Percentiles rank a stretch among this genome's conserved stretches.
These are phyloP conservation scores for Ypsolopha sequella DNA, from an alignment of 2,888 invertebrate genomes.

Conservation along the genomic window DNA sequence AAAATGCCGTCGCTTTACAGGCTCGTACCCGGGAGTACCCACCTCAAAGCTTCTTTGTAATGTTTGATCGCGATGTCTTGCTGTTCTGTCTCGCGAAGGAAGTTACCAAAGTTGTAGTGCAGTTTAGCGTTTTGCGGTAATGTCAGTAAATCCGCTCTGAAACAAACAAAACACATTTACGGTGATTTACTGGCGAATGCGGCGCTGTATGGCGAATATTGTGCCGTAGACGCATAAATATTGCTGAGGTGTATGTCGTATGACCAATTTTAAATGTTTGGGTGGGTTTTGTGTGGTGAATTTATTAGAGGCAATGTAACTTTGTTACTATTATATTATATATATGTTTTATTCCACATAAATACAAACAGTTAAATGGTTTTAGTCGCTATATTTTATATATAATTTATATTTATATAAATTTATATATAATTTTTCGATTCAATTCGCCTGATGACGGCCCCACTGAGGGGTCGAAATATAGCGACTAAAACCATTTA, in stretches of 20 bases:
- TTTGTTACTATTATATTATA: too few species aligned
- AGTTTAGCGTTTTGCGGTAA: slow-evolving; percentile 91
- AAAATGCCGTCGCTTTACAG: too few species aligned
- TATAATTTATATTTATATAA: too few species aligned
- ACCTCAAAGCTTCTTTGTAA: slow-evolving; percentile 87
- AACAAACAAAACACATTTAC: slow-evolving; percentile 57
- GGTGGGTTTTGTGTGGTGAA: too few species aligned
- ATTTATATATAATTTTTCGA: too few species aligned
- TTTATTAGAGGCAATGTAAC: too few species aligned
- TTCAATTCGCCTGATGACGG: too few species aligned
- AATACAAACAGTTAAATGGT: too few species aligned
- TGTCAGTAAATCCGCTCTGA: slow-evolving; percentile 84
- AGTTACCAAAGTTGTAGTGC: slow-evolving; percentile 93
- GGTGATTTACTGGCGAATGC: slow-evolving; percentile 31
- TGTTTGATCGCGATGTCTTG: slow-evolving; percentile 81
- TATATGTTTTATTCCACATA: too few species aligned
- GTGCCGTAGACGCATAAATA: slow-evolving; percentile 22
- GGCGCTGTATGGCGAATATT: slow-evolving; percentile 27
- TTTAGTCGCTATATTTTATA: too few species aligned
- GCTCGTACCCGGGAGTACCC: slow-evolving; percentile 23
- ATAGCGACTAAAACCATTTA: too few species aligned
- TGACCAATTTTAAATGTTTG: slow-evolving; percentile 9
- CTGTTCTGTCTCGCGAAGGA: slow-evolving; percentile 81
- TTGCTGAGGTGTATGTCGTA: slow-evolving; percentile 14
- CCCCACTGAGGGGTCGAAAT: too few species aligned